phyloP scores from a whole-genome alignment of 2,888 invertebrate genomes.

The Orchestes rusci region DNA sequence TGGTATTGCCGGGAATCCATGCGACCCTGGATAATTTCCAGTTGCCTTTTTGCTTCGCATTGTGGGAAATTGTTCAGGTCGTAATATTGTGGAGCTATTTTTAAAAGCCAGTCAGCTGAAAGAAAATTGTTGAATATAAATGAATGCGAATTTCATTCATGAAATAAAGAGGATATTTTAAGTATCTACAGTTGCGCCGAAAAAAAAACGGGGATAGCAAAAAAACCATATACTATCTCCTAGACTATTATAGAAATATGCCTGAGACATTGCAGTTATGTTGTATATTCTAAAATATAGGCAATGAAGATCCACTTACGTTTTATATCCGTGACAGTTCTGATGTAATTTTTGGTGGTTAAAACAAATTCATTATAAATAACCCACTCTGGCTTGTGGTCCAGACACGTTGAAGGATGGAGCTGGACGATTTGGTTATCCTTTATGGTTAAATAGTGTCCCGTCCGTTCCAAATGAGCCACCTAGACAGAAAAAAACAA shows the following conservation, averaged over 20 bases:
- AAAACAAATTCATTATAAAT: slow-evolving; percentile 99
- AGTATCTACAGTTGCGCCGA: too few species aligned
- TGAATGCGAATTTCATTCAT: too few species aligned
- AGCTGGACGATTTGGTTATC: slow-evolving; percentile 99
- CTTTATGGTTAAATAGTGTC: slow-evolving; percentile 97
- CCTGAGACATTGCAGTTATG: too few species aligned
- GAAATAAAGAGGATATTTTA: too few species aligned
- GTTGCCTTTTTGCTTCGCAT: slow-evolving; percentile 91
- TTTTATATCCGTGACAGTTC: slow-evolving; percentile 98
- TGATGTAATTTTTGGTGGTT: slow-evolving; percentile 98
- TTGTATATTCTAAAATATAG: too few species aligned
- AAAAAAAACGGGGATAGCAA: too few species aligned
- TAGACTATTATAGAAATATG: too few species aligned
- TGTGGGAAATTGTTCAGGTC: slow-evolving; percentile 97
- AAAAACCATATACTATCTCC: too few species aligned
- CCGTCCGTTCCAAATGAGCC: slow-evolving; percentile 94
- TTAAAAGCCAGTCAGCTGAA: slow-evolving; percentile 87
- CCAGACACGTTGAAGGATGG: slow-evolving; percentile 97
- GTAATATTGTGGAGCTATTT: slow-evolving; percentile 96
- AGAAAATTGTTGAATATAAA: slow-evolving; percentile 13
- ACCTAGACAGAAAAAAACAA: too few species aligned
- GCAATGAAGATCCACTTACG: slow-evolving; percentile 79
- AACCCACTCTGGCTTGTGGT: slow-evolving; percentile 99
- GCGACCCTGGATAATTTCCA: slow-evolving; percentile 79
- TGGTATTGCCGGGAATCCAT: slow-evolving; percentile 83